Evolutionary conservation across 2,888 invertebrate species (phyloP), one percentile per base, ranked within the genome.

Genomic region (Congeria kusceri): DNA sequence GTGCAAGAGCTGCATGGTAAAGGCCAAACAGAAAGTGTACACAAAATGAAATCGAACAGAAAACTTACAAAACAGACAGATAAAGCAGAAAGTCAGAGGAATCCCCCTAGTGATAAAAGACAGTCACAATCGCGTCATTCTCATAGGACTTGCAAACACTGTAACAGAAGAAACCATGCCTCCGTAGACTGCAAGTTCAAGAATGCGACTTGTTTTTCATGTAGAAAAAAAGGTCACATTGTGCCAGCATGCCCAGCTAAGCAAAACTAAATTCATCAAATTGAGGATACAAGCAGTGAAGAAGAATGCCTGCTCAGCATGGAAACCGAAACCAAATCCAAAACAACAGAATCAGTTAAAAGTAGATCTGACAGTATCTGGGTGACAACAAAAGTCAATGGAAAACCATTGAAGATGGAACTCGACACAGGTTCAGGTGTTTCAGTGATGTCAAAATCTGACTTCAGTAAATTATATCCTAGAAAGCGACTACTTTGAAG

Each of bases 401-500:
- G 75, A 0, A 62, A 58, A 46, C 1, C 15, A 4, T 1, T 77
- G 0, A 63, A 63, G 13, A 85, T 80, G 83, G 83, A 86, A 70
- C 32, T 86, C 5, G 84, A 83, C 47, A 85, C 81, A n/a, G 85
- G 83, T 0, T 53, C 83, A 25, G 83, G 77, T 11, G 78, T 80
- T 1, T 79, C 81, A 13, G 79, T 85, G 0, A 81, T 83, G n/a
- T n/a, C n/a, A n/a, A n/a, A n/a, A n/a, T n/a, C n/a, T n/a, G n/a
- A n/a, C n/a, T n/a, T n/a, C n/a, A n/a, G n/a, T n/a, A n/a, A n/a
- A 82, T 83, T 71, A 1, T 74, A 66, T 44, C 27, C 29, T n/a
- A 68, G 62, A 7, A 56, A 64, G 28, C 49, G 15, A 83, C 77
- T 4, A 56, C 20, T 23, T 27, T 77, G 27, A 67, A 23, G 46